Evolutionary conservation across 2,113 vertebrate genomes (phyloP).

Genomic region (Apistogramma diplotaenia): DNA sequence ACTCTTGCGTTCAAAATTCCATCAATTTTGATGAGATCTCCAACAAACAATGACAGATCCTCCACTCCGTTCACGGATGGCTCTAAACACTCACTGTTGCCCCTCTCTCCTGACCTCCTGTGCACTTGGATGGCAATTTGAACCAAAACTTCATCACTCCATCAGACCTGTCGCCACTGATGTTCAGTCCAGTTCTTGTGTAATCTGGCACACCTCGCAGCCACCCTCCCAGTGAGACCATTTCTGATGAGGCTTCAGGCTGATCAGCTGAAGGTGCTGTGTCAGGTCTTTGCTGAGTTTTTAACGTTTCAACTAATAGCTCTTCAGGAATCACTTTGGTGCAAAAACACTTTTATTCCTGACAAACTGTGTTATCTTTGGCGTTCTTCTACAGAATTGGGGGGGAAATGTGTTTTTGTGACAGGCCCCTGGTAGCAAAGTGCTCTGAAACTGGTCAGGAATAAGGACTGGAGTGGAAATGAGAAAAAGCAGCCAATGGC

Average conservation of each 20-base stretch:
- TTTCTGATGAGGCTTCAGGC: background rate
- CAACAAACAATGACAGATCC: background rate
- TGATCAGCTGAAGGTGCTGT: background rate
- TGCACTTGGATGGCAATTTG: background rate
- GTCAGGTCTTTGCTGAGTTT: too few relatives aligned
- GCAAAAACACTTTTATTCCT: background rate
- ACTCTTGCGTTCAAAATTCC: too few relatives aligned
- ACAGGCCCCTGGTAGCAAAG: too few relatives aligned
- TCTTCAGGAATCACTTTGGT: too few relatives aligned
- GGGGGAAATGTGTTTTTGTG: too few relatives aligned
- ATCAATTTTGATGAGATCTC: too few relatives aligned
- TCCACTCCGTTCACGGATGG: background rate
- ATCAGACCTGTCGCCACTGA: background rate
- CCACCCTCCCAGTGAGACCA: background rate
- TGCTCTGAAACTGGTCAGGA: background rate
- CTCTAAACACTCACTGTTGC: background rate
- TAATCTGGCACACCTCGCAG: background rate
- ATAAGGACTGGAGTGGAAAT: background rate
- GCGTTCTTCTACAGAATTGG: too few relatives aligned
- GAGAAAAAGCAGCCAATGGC: background rate
- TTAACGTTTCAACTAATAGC: too few relatives aligned
- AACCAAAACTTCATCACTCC: background rate
- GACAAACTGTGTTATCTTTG: background rate
- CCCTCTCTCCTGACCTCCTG: background rate
- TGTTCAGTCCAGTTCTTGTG: background rate